Evolutionary conservation across 2,797 vertebrate genomes (phyloP).

Genomic region (Clarias platycephalus): DNA sequence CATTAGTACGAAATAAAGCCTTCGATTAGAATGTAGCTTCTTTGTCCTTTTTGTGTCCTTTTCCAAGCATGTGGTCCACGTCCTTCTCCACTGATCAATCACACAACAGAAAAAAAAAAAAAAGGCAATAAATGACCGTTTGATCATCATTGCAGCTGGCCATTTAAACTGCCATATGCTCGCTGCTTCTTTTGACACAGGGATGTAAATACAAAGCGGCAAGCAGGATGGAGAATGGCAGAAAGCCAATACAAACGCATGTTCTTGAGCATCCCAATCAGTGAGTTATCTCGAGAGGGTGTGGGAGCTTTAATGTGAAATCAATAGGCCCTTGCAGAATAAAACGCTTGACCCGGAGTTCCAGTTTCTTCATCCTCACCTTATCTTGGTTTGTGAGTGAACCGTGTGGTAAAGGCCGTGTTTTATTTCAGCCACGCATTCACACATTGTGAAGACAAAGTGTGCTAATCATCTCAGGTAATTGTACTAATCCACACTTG

Average conservation of each 20-base stretch:
- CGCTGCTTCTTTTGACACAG: slow-evolving; percentile 56
- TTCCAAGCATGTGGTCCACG: slow-evolving; percentile 41
- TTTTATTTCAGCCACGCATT: slow-evolving; percentile 61
- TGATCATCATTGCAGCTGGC: slow-evolving; percentile 63
- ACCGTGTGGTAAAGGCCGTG: slow-evolving; percentile 57
- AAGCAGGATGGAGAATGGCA: slow-evolving; percentile 83
- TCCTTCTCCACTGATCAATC: slow-evolving; percentile 54
- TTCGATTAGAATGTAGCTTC: background rate
- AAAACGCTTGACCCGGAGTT: slow-evolving; percentile 78
- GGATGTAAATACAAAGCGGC: slow-evolving; percentile 59
- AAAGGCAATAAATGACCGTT: slow-evolving; percentile 57
- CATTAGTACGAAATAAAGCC: slow-evolving; percentile 3
- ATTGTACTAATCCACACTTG: background rate
- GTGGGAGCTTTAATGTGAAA: slow-evolving; percentile 86
- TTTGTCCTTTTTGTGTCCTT: slow-evolving; percentile 13
- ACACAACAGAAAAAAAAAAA: slow-evolving; percentile 52
- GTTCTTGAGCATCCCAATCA: slow-evolving; percentile 76
- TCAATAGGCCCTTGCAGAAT: slow-evolving; percentile 84
- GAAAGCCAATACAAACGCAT: slow-evolving; percentile 85
- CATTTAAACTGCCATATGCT: slow-evolving; percentile 69
- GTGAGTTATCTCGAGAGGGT: slow-evolving; percentile 81
- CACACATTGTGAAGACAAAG: background rate
- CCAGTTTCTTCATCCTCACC: slow-evolving; percentile 52
- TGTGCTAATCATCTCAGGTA: background rate
- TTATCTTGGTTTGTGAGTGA: slow-evolving; percentile 54